Conservation (phyloP, 2,797 vertebrate genomes). For the Poeciliopsis paucimaculata region DNA sequence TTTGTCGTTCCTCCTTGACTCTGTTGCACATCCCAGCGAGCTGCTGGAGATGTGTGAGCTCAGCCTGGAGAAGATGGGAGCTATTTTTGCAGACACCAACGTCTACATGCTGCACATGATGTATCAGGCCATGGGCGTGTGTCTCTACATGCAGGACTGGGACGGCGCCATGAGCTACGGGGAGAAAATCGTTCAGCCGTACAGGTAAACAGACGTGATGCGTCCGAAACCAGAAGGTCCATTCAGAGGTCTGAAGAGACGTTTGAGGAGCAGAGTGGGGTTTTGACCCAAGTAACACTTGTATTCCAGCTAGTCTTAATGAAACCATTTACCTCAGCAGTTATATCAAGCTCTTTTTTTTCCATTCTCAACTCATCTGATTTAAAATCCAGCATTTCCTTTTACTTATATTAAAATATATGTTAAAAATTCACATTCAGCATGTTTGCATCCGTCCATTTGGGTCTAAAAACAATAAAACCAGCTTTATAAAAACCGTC, state of each 20-base stretch:
- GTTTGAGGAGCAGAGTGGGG: background rate
- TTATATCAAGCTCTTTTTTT: background rate
- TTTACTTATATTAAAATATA: background rate
- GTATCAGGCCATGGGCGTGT: constrained; percentile 99
- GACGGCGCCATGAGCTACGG: constrained; percentile 93
- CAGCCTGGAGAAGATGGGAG: constrained; percentile 95
- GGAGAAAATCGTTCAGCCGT: constrained; percentile 93
- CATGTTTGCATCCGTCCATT: too few relatives aligned
- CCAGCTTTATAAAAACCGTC: too few relatives aligned
- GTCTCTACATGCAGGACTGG: constrained; percentile 98
- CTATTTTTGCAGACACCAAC: constrained; percentile 92
- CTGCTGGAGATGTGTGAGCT: constrained; percentile 96
- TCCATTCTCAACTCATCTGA: background rate
- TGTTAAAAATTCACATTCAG: too few relatives aligned
- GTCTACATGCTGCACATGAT: constrained; percentile 99
- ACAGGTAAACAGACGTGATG: constrained; percentile 83
- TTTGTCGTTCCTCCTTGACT: constrained; percentile 83
- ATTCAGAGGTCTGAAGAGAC: background rate
- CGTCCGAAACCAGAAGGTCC: background rate
- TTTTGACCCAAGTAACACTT: background rate
- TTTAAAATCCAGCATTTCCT: background rate
- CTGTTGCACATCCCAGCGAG: constrained; percentile 87
- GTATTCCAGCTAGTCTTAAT: background rate
- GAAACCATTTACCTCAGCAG: background rate
- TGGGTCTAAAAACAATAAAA: too few relatives aligned